Conservation (phyloP, 2,888 invertebrate genomes). For the Limnephilus lunatus region DNA sequence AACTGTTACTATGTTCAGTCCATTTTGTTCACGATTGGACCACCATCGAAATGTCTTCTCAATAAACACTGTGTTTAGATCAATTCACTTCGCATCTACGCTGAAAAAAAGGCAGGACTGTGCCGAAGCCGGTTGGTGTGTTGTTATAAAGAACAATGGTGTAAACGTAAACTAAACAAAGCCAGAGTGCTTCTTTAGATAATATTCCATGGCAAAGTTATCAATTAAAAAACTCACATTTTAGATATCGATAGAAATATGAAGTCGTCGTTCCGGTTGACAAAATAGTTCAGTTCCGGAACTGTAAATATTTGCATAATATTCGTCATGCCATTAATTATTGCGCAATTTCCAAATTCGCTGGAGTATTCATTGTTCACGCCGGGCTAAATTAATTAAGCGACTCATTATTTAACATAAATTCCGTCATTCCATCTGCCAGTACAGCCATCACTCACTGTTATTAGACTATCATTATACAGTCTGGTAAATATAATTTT, state of each 20-base stretch:
- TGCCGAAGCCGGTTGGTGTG: too few species aligned
- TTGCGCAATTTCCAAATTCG: conserved; percentile 3
- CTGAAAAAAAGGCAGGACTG: too few species aligned
- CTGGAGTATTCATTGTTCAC: not conserved
- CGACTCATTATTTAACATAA: conserved; percentile 22
- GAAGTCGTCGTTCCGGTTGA: not conserved
- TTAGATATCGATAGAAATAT: too few species aligned
- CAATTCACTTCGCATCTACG: too few species aligned
- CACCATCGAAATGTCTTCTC: too few species aligned
- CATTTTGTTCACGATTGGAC: too few species aligned
- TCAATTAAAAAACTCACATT: not conserved
- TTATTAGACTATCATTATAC: not conserved
- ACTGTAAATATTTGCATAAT: not conserved
- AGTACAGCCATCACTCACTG: not conserved
- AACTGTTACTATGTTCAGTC: too few species aligned
- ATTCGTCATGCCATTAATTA: not conserved
- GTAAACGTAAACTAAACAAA: too few species aligned
- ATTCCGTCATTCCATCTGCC: not conserved
- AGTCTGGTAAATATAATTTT: not conserved
- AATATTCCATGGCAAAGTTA: too few species aligned
- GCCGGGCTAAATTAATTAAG: conserved; percentile 17
- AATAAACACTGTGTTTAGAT: too few species aligned
- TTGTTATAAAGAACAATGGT: too few species aligned
- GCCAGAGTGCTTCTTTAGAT: too few species aligned
- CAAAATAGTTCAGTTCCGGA: not conserved